These are phyloP conservation scores for Nannoperca obscura DNA, from an alignment of 2,797 vertebrate species.

Conservation along the genomic window DNA sequence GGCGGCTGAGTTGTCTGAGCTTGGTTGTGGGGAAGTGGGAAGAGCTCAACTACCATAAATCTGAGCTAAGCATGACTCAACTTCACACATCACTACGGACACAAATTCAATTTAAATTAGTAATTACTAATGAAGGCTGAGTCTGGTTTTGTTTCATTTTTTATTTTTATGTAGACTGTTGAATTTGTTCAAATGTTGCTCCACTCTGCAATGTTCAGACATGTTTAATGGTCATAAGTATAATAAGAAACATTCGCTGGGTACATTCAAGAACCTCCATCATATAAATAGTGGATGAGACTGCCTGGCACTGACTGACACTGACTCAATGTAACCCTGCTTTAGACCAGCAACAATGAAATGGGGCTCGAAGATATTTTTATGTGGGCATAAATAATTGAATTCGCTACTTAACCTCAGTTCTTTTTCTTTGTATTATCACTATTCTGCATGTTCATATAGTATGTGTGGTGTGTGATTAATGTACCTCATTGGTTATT, in stretches of 20 bases:
- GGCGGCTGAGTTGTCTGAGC: conserved; percentile 44
- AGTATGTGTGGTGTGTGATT: conserved; percentile 65
- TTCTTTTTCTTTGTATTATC: conserved; percentile 76
- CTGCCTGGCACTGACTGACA: conserved; percentile 62
- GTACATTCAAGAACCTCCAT: conserved; percentile 34
- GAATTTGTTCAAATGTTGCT: background rate
- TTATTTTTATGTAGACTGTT: background rate
- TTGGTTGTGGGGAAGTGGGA: conserved; percentile 39
- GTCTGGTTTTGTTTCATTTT: background rate
- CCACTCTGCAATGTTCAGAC: background rate
- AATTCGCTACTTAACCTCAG: conserved; percentile 72
- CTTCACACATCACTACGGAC: conserved; percentile 5
- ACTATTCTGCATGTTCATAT: conserved; percentile 64
- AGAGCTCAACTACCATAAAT: conserved; percentile 42
- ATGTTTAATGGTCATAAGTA: conserved; percentile 4
- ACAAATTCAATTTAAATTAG: background rate
- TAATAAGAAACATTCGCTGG: conserved; percentile 22
- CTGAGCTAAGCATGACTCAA: conserved; percentile 19
- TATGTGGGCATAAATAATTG: conserved; percentile 72
- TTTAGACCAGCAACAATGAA: conserved; percentile 61
- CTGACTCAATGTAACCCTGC: conserved; percentile 37
- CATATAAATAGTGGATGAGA: conserved; percentile 70
- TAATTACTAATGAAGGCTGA: background rate
- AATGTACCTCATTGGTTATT: conserved; percentile 79
- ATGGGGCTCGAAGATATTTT: conserved; percentile 59